Conservation (phyloP, 2,113 vertebrate species). For the Myiopsitta monachus region DNA sequence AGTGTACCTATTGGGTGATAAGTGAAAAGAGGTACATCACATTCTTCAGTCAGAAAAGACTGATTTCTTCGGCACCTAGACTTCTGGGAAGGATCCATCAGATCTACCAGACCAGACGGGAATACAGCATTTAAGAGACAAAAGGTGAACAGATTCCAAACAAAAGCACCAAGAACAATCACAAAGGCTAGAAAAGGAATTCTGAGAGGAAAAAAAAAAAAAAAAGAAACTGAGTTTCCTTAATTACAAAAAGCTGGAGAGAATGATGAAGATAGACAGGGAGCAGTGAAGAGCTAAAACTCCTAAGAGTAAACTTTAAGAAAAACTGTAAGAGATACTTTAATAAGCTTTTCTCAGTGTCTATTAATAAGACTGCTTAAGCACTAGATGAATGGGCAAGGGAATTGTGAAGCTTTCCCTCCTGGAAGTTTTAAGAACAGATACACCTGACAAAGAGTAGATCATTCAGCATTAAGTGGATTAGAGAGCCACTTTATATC, state of each 20-base stretch:
- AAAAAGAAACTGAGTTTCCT: not conserved
- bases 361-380: not conserved
- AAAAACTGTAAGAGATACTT: not conserved
- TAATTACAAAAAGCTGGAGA: not conserved
- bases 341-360: not conserved
- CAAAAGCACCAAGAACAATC: not conserved
- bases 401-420: not conserved
- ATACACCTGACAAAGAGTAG: not conserved
- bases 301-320: not conserved
- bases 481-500: not conserved
- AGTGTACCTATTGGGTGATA: not conserved
- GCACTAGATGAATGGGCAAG: not conserved
- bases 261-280: not conserved
- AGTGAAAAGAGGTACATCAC: not conserved
- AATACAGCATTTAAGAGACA: not conserved
- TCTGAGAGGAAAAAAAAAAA: not conserved
- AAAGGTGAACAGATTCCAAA: not conserved
- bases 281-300: not conserved
- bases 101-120: not conserved
- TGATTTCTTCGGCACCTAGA: not conserved
- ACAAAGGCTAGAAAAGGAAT: not conserved
- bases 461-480: not conserved
- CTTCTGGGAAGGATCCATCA: not conserved
- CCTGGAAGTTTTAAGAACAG: not conserved
- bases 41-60: not conserved